phyloP scores from a whole-genome alignment of 1,140 invertebrate genomes.

The Nasonia giraulti region DNA sequence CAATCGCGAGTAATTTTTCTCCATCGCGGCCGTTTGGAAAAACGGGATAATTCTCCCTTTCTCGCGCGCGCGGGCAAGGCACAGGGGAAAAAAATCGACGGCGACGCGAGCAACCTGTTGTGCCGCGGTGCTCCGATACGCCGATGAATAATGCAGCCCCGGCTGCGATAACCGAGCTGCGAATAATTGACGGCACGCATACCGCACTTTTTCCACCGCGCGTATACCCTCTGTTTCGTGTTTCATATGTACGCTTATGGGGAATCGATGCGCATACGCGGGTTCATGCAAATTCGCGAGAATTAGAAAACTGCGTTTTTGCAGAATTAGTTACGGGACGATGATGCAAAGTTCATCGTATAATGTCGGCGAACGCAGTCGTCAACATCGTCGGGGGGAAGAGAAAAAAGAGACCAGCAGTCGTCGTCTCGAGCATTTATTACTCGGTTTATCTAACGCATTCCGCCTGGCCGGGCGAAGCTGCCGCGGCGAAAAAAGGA shows the following conservation, averaged over 20 bases:
- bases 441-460: constrained; percentile 45
- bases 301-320: background rate
- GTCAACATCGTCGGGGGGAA: background rate
- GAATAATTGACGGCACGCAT: constrained; percentile 38
- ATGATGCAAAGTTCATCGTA: too few relatives aligned
- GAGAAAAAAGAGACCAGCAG: background rate
- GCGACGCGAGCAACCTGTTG: constrained; percentile 38
- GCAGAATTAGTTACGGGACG: too few relatives aligned
- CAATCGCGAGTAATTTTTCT: constrained; percentile 34
- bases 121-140: constrained; percentile 10
- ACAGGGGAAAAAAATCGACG: background rate
- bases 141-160: constrained; percentile 44
- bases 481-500: background rate
- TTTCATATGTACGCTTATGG: background rate
- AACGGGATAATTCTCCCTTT: constrained; percentile 10
- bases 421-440: constrained; percentile 29
- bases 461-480: constrained; percentile 3
- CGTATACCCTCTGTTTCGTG: background rate
- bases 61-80: background rate
- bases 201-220: background rate
- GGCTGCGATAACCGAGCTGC: constrained; percentile 22
- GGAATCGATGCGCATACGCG: background rate
- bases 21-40: constrained; percentile 15
- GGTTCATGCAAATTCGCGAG: background rate
- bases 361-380: background rate